A percentile compares a stretch with the other conserved stretches of the same genome.
These are phyloP conservation scores for Onychostruthus taczanowskii DNA, from an alignment of 2,113 vertebrate species.

Conservation along the genomic window DNA sequence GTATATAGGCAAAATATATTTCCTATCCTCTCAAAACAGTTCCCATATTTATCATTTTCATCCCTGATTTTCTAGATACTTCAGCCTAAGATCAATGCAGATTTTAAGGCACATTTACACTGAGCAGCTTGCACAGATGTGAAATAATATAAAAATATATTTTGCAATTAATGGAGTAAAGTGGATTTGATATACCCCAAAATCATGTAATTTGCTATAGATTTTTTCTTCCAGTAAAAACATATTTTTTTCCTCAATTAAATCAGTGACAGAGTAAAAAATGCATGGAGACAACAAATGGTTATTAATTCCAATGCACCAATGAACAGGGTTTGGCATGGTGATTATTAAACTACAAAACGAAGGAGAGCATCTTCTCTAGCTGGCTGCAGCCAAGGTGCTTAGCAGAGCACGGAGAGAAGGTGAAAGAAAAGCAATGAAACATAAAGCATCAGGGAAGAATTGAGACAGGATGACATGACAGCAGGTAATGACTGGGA, in stretches of 20 bases:
- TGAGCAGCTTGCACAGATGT: background rate
- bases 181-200: background rate
- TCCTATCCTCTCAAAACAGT: rapidly evolving
- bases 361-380: background rate
- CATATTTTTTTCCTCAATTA: background rate
- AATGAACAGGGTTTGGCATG: background rate
- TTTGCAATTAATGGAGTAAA: background rate
- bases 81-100: background rate
- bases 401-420: background rate
- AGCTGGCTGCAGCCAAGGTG: background rate
- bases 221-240: background rate
- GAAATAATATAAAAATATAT: background rate
- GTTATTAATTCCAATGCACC: background rate
- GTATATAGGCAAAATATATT: background rate
- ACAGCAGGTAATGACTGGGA: conserved; percentile 2
- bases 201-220: background rate
- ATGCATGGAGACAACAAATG: background rate
- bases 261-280: background rate
- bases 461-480: background rate
- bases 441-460: conserved; percentile 9
- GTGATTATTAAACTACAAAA: background rate
- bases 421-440: background rate
- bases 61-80: background rate
- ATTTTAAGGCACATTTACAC: background rate
- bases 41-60: background rate